Conservation (phyloP, 2,113 vertebrate species). For the Hystrix brachyura region DNA sequence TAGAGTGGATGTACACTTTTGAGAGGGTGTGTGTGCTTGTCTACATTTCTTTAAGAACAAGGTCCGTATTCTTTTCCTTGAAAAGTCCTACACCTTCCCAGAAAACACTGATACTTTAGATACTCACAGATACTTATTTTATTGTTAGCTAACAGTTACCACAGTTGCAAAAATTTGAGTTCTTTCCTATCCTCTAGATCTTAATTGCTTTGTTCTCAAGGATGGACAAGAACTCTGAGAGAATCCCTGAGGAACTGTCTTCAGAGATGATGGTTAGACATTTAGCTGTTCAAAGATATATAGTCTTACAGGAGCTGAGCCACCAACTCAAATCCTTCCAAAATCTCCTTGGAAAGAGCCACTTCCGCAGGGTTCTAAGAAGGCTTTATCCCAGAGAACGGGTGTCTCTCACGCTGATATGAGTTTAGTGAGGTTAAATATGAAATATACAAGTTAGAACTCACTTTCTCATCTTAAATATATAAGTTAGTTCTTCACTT, state of each 20-base stretch:
- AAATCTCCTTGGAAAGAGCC: not conserved
- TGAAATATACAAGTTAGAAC: not conserved
- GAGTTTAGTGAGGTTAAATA: not conserved
- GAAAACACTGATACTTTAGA: not conserved
- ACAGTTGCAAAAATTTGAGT: not conserved
- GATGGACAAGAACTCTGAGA: not conserved
- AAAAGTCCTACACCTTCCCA: not conserved
- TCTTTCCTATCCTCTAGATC: not conserved
- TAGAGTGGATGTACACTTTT: not conserved
- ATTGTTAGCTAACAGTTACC: not conserved
- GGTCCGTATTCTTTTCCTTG: not conserved
- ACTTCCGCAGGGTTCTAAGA: not conserved
- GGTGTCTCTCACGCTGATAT: not conserved
- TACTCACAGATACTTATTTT: constrained; percentile 5
- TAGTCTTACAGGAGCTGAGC: not conserved
- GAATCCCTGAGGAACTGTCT: not conserved
- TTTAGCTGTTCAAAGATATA: not conserved
- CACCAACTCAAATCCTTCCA: not conserved
- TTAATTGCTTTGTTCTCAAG: constrained; percentile 28
- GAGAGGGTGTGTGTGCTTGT: not conserved
- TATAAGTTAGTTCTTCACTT: not conserved
- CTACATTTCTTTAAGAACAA: not conserved
- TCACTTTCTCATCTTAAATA: not conserved
- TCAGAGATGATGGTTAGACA: not conserved
- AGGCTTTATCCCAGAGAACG: not conserved